phyloP scores from a whole-genome alignment of 2,797 vertebrate species.

The Danio choprae region DNA sequence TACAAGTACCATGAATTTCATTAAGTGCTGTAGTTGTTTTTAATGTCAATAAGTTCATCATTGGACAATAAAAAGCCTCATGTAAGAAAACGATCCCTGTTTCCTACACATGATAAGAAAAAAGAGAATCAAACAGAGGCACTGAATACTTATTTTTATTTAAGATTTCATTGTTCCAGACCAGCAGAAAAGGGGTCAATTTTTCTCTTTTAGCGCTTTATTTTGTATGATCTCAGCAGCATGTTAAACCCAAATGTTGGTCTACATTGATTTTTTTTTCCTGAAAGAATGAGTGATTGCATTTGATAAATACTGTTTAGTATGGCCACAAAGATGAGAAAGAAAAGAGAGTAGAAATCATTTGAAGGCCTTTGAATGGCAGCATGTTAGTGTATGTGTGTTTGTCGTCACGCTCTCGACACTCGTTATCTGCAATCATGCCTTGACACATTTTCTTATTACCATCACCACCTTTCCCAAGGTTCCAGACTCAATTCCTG shows the following conservation, averaged over 20 bases:
- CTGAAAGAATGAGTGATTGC: conserved; percentile 76
- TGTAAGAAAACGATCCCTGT: conserved; percentile 25
- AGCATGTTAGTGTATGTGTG: conserved; percentile 32
- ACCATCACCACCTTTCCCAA: conserved; percentile 28
- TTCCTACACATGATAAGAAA: conserved; percentile 50
- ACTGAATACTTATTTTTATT: conserved; percentile 99
- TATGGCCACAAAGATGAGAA: conserved; percentile 69
- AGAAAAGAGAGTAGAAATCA: conserved; percentile 72
- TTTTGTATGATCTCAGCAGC: conserved; percentile 81
- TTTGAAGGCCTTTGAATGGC: conserved; percentile 41
- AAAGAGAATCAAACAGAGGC: conserved; percentile 63
- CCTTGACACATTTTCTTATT: conserved; percentile 1
- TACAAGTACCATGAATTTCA: conserved; percentile 36
- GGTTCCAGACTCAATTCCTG: conserved; percentile 25
- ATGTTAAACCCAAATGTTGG: conserved; percentile 81
- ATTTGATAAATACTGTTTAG: conserved; percentile 83
- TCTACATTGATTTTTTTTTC: conserved; percentile 72
- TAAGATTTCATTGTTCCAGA: conserved; percentile 98
- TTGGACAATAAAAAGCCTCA: conserved; percentile 58
- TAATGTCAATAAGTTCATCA: conserved; percentile 38
- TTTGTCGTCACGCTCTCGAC: conserved; percentile 46
- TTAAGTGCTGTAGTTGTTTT: conserved; percentile 48
- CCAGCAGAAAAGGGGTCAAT: conserved; percentile 98
- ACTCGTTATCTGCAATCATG: conserved; percentile 9
- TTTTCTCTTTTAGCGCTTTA: conserved; percentile 94